Evolutionary conservation across 1,140 invertebrate species (phyloP).

Genomic region (Drosophila kikkawai): DNA sequence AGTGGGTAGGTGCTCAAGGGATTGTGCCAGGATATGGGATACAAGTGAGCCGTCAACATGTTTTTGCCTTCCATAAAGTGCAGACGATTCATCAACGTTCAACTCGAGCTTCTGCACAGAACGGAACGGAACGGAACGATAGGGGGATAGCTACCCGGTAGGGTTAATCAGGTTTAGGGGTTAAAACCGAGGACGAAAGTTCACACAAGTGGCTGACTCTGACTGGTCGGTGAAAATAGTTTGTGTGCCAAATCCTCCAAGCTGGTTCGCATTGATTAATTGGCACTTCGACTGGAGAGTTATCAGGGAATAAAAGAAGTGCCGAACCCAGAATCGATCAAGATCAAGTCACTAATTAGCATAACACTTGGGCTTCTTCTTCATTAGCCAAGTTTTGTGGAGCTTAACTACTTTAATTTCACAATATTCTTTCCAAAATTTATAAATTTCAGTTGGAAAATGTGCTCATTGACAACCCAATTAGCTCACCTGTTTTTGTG

Average conservation of each 20-base stretch:
- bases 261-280: constrained; percentile 23
- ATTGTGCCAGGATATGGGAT: constrained; percentile 44
- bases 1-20: constrained; percentile 10
- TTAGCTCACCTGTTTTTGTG: background rate
- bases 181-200: constrained; percentile 4
- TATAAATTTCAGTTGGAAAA: background rate
- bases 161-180: constrained; percentile 23
- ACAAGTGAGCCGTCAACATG: constrained; percentile 66
- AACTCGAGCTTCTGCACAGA: constrained; percentile 37
- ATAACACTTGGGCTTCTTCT: background rate
- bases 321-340: constrained; percentile 1
- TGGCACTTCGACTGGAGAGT: background rate
- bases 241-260: constrained; percentile 1
- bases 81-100: constrained; percentile 75
- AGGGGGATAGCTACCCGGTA: background rate
- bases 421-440: background rate
- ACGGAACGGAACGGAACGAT: background rate
- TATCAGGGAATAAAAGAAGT: background rate
- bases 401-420: no score
- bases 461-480: background rate
- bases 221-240: background rate
- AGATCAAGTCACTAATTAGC: background rate
- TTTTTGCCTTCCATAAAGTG: constrained; percentile 73
- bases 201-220: constrained; percentile 7
- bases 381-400: background rate